These are phyloP conservation scores for Cantharis rustica DNA, from an alignment of 2,888 invertebrate genomes.

Conservation along the genomic window DNA sequence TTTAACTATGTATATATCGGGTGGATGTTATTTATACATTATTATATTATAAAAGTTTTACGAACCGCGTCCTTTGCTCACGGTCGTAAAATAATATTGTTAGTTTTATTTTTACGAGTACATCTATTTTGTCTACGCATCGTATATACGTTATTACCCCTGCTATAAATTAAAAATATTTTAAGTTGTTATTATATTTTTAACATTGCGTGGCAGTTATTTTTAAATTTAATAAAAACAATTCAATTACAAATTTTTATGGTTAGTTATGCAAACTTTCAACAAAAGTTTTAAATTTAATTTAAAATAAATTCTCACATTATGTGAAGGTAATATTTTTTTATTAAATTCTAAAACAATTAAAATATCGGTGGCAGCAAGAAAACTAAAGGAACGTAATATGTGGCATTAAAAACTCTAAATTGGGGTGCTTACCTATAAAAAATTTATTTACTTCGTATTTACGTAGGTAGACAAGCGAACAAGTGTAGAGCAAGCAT, in stretches of 20 bases:
- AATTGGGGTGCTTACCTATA: not conserved
- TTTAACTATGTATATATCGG: conserved; percentile 4
- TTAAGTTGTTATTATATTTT: conserved; percentile 11
- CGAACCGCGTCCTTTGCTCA: conserved; percentile 22
- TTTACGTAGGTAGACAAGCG: not conserved
- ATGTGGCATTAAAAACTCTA: not conserved
- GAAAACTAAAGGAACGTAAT: not conserved
- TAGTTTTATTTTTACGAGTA: conserved; percentile 22
- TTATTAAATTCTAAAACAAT: not conserved
- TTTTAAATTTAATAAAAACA: not conserved
- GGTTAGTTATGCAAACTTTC: not conserved
- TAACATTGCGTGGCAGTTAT: conserved; percentile 4
- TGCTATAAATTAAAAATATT: conserved; percentile 26
- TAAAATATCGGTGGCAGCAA: not conserved
- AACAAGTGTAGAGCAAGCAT: not conserved
- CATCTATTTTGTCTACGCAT: conserved; percentile 27
- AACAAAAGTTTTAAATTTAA: not conserved
- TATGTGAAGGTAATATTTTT: not conserved
- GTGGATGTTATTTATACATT: conserved; percentile 18
- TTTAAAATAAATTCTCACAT: not conserved
- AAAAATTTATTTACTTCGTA: not conserved
- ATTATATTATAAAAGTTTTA: conserved; percentile 21
- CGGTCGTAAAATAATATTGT: conserved; percentile 21
- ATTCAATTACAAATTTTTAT: not conserved
- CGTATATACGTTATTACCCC: conserved; percentile 8